These are phyloP conservation scores for Noctua comes DNA, from an alignment of 2,888 invertebrate genomes.

Conservation along the genomic window DNA sequence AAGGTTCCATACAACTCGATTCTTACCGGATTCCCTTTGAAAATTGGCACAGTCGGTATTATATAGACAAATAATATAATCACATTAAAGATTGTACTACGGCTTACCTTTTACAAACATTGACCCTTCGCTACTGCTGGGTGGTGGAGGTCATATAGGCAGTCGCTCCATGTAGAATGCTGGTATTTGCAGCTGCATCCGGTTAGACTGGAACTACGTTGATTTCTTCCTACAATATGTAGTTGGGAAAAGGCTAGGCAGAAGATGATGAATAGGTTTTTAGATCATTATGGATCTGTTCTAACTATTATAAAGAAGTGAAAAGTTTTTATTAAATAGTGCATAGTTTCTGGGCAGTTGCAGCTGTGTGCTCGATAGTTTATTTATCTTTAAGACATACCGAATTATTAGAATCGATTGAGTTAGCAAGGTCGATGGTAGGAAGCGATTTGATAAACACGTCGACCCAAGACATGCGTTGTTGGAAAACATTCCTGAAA, in stretches of 20 bases:
- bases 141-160: not conserved
- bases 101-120: no score
- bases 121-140: no score
- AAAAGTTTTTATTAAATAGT: no score
- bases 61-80: no score
- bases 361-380: not conserved
- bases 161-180: not conserved
- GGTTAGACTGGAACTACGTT: not conserved
- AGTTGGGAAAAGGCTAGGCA: not conserved
- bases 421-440: not conserved
- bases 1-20: no score
- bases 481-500: slow-evolving; percentile 26
- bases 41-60: no score
- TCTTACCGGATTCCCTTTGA: no score
- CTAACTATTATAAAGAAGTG: not conserved
- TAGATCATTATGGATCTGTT: not conserved
- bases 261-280: not conserved
- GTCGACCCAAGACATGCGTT: not conserved
- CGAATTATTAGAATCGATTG: not conserved
- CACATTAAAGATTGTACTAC: no score
- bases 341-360: not conserved
- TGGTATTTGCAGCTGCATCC: not conserved
- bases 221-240: not conserved
- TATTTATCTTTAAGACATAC: not conserved
- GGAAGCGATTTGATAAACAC: slow-evolving; percentile 8